Conservation (phyloP, 2,113 vertebrate species). For the Malaclemys terrapin region DNA sequence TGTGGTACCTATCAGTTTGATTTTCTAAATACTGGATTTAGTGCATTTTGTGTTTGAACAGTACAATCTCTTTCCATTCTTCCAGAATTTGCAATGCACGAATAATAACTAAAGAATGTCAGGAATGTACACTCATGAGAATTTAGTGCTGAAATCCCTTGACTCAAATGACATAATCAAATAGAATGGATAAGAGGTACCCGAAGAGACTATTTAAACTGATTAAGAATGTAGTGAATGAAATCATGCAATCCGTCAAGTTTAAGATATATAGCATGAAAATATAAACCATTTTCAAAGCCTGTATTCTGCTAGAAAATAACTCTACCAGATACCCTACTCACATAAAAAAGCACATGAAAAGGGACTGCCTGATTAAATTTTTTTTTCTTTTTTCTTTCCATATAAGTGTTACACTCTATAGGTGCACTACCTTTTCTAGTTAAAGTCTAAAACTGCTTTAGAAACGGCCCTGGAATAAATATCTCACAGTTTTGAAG, state of each 20-base stretch:
- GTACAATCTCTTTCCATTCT: not conserved
- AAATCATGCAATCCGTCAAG: not conserved
- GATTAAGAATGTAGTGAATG: not conserved
- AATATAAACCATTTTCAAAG: not conserved
- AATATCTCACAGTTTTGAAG: not conserved
- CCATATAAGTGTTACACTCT: not conserved
- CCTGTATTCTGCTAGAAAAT: not conserved
- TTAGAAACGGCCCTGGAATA: not conserved
- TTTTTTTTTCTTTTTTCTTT: not conserved
- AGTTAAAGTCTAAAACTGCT: not conserved
- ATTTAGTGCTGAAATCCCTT: not conserved
- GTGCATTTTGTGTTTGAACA: not conserved
- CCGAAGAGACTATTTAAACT: not conserved
- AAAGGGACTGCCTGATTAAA: not conserved
- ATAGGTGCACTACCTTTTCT: not conserved
- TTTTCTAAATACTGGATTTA: not conserved
- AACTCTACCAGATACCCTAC: fast-evolving
- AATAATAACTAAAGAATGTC: no score
- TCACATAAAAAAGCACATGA: not conserved
- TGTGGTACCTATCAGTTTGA: not conserved
- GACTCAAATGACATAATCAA: not conserved
- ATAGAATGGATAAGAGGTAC: not conserved
- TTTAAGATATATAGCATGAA: not conserved
- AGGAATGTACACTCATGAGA: not conserved
- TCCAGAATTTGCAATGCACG: not conserved